These are phyloP conservation scores for Felis chaus DNA, from an alignment of 2,113 vertebrate genomes.

Conservation along the genomic window DNA sequence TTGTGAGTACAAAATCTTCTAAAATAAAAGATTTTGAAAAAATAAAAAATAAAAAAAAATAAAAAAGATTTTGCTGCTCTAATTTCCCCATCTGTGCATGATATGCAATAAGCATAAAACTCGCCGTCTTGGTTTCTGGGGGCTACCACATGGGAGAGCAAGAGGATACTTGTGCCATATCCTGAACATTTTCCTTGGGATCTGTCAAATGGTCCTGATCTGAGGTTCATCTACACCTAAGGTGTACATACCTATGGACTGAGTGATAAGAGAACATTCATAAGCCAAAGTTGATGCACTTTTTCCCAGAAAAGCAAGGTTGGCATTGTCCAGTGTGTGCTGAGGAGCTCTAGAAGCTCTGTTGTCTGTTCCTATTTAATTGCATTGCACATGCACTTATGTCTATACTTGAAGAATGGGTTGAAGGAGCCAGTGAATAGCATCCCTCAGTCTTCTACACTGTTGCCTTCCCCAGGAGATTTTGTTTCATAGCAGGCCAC, in stretches of 20 bases:
- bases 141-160: background rate
- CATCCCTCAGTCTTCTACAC: background rate
- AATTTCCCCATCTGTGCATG: background rate
- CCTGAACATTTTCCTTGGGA: background rate
- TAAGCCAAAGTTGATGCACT: background rate
- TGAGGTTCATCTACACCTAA: background rate
- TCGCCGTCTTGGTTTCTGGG: background rate
- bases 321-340: background rate
- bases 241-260: background rate
- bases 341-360: background rate
- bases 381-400: background rate
- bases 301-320: background rate
- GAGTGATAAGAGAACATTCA: background rate
- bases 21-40: background rate
- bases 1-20: background rate
- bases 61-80: background rate
- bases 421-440: background rate
- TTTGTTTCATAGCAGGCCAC: background rate
- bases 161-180: background rate
- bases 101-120: background rate
- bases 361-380: background rate
- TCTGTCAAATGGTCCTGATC: background rate
- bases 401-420: background rate
- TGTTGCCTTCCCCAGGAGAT: background rate
- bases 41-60: too few relatives aligned